Evolutionary conservation across 2,113 vertebrate genomes (phyloP).

Genomic region (Climacteris rufus): DNA sequence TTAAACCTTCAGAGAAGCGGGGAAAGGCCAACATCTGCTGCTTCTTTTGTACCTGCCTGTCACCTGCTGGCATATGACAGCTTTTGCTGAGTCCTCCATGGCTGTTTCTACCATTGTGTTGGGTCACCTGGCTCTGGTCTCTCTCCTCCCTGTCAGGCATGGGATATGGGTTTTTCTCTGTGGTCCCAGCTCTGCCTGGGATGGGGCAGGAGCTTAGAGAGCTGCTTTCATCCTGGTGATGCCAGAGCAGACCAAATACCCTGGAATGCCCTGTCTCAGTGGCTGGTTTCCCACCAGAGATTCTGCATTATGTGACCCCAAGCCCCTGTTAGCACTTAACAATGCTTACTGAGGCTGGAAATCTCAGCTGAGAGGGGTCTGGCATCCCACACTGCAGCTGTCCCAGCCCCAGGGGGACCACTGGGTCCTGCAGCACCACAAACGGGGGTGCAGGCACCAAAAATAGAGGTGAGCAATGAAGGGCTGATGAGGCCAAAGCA

Average conservation of each 20-base stretch:
- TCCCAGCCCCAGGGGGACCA: not conserved
- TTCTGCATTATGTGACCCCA: not conserved
- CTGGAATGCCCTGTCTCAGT: not conserved
- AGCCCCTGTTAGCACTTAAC: fast-evolving
- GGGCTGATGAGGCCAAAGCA: not conserved
- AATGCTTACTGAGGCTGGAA: not conserved
- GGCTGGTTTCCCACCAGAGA: not conserved
- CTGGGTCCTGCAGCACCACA: not conserved
- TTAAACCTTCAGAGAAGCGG: not conserved
- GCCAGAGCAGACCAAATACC: not conserved
- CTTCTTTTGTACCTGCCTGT: not conserved
- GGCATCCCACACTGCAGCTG: conserved; percentile 15
- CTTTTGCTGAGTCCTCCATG: not conserved
- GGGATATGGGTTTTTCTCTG: not conserved
- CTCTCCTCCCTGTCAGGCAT: fast-evolving
- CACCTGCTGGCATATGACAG: not conserved
- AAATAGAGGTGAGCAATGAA: conserved; percentile 44
- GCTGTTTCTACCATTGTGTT: fast-evolving
- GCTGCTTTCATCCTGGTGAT: not conserved
- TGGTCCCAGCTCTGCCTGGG: not conserved
- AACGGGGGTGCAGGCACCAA: not conserved
- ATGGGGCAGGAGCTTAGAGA: not conserved
- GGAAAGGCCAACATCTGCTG: not conserved
- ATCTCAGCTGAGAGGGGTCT: not conserved
- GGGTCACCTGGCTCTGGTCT: not conserved